Conservation (phyloP, 1,140 invertebrate genomes). For the Matsumurasca onukii region DNA sequence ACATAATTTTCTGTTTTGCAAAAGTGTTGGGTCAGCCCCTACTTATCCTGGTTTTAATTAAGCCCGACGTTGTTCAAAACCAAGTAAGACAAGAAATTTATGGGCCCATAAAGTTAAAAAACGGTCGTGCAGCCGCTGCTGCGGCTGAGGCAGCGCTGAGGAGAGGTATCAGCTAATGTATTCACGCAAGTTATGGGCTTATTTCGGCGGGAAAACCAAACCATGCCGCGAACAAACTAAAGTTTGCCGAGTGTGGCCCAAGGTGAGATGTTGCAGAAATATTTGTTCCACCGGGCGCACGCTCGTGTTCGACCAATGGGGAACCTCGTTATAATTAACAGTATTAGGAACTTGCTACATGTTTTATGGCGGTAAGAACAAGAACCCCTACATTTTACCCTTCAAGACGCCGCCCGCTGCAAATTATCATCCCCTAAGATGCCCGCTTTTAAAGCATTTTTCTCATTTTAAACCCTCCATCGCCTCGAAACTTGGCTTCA, state of each 20-base stretch:
- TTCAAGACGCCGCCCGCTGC: no score
- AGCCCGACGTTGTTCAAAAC: no score
- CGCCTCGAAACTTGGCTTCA: not conserved
- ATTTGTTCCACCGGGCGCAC: constrained; percentile 8
- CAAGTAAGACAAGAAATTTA: no score
- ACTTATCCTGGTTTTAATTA: no score
- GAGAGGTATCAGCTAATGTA: constrained; percentile 1
- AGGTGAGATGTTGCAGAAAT: not conserved
- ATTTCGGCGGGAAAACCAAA: not conserved
- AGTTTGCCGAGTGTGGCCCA: not conserved
- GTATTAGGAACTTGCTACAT: constrained; percentile 19
- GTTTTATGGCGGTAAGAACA: not conserved
- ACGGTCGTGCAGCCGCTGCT: no score
- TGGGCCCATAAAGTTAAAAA: no score
- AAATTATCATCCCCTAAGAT: not conserved
- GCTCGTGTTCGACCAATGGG: constrained; percentile 3
- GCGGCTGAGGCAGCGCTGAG: no score
- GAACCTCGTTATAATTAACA: constrained; percentile 16
- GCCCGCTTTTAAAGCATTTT: constrained; percentile 4
- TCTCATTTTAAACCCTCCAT: not conserved
- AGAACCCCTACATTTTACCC: no score
- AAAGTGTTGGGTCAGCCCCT: no score
- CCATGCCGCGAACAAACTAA: not conserved
- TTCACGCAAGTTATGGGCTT: not conserved
- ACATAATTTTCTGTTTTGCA: no score